Evolutionary conservation across 2,113 vertebrate species (phyloP).

Genomic region (Panurus biarmicus): DNA sequence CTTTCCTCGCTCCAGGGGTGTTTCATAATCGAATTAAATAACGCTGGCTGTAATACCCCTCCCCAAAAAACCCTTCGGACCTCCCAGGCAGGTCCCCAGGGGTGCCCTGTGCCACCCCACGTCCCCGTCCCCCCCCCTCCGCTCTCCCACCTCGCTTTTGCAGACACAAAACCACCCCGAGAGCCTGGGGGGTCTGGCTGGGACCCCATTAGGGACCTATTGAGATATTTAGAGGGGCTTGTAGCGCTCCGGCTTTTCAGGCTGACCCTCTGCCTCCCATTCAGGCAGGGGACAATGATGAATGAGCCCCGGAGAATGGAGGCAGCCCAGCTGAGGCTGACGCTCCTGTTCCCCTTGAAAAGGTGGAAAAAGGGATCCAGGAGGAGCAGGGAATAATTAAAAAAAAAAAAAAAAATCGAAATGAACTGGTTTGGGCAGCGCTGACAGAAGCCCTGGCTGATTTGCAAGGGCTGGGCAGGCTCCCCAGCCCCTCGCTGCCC

Average conservation of each 20-base stretch:
- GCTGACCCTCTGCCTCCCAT: constrained; percentile 60
- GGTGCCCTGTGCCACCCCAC: not conserved
- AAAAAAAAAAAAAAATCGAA: not conserved
- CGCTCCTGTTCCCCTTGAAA: constrained; percentile 36
- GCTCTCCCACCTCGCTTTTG: too few species aligned
- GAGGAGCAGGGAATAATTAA: constrained; percentile 46
- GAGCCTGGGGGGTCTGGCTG: constrained; percentile 39
- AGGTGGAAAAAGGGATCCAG: constrained; percentile 23
- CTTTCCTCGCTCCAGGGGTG: too few species aligned
- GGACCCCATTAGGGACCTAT: constrained; percentile 37
- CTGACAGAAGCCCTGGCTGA: constrained; percentile 23
- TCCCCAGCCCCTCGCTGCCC: constrained; percentile 16
- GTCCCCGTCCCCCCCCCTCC: accelerated
- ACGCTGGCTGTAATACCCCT: accelerated
- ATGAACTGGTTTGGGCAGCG: not conserved
- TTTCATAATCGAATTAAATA: not conserved
- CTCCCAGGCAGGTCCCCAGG: not conserved
- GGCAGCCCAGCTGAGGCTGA: constrained; percentile 47
- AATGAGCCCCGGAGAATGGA: constrained; percentile 40
- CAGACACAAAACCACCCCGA: not conserved
- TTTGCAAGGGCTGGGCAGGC: constrained; percentile 44
- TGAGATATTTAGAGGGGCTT: constrained; percentile 43
- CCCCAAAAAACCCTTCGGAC: not conserved
- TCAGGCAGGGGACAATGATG: constrained; percentile 58
- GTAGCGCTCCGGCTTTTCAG: constrained; percentile 42